Base-by-base conservation (phyloP, 2,888 invertebrate species). In the Operophtera brumata region DNA sequence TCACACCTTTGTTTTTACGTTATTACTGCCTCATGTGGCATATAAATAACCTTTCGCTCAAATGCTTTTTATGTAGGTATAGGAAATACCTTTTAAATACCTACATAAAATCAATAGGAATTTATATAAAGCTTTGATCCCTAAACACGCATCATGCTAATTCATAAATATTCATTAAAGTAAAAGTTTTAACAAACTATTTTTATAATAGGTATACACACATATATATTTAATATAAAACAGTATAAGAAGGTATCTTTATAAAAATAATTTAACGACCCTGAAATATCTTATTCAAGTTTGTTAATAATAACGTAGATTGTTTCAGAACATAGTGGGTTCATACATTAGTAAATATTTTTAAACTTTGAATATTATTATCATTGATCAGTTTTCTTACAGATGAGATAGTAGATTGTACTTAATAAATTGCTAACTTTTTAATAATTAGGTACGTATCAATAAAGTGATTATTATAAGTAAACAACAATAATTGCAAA, bases 201-300 rank as follows among this genome's bases (percentile, higher is more conserved):
- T 39, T 44, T 34, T 45, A 40, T 26, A 45, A 32, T 32, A 42
- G 35, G 35, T 46, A 46, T 36, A 54, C 37, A 54, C 37, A 41
- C 45, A 54, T 41, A 39, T 30, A 48, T 41, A 45, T n/a, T n/a
- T n/a, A 28, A 30, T 30, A 20, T 20, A 20, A 20, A n/a, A n/a
- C n/a, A n/a, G 40, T 49, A 35, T 41, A 49, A 20, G 14, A 47
- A 50, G 39, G 34, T 43, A 26, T 50, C 40, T 50, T 14, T 55
- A 55, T 43, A 50, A 50, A 52, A 50, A 55, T 47, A 37, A 55
- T 50, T 43, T 42, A 47, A 34, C 1, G 26, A 48, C 44, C 48
- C 55, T 43, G 49, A 35, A 37, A 43, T 46, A 3, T 55, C 12
- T 54, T 32, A 41, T 37, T 26, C 5, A 32, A 37, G 9, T 14